A percentile compares a stretch with the other conserved stretches of the same genome.
Conservation (phyloP, 2,888 invertebrate species). For the Pristionchus japonicus region DNA sequence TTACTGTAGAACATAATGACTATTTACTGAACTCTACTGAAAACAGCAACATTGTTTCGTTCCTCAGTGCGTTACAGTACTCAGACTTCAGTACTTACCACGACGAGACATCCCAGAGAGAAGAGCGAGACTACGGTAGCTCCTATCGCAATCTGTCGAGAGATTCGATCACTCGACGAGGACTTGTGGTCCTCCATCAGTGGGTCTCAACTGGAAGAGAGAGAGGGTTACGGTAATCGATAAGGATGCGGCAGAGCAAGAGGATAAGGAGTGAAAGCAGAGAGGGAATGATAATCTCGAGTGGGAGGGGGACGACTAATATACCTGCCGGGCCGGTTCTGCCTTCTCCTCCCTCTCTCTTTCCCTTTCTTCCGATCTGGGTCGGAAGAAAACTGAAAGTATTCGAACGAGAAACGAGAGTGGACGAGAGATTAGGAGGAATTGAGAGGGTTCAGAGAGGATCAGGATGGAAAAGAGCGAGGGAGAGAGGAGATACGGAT, state of each 20-base stretch:
- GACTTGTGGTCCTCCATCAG: slow-evolving; percentile 33
- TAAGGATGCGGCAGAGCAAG: background rate
- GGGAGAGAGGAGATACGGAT: background rate
- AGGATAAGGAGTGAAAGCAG: slow-evolving; percentile 11
- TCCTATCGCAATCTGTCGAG: slow-evolving; percentile 40
- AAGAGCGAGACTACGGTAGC: slow-evolving; percentile 59
- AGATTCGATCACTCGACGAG: slow-evolving; percentile 19
- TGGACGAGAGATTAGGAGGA: background rate
- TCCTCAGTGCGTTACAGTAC: no score
- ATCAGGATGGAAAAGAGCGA: background rate
- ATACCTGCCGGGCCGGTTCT: slow-evolving; percentile 30
- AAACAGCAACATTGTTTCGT: no score
- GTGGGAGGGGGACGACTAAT: slow-evolving; percentile 15
- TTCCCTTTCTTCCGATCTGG: background rate
- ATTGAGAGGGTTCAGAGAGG: no score
- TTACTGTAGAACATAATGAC: no score
- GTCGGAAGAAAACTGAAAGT: slow-evolving; percentile 33
- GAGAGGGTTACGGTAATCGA: background rate
- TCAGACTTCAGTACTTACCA: slow-evolving; percentile 51
- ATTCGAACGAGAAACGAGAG: background rate
- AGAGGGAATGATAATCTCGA: slow-evolving; percentile 34
- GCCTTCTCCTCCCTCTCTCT: background rate
- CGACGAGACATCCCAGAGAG: slow-evolving; percentile 58
- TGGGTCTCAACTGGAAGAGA: slow-evolving; percentile 15
- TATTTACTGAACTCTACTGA: background rate